phyloP scores from a whole-genome alignment of 2,113 vertebrate species.

The Recurvirostra avosetta region DNA sequence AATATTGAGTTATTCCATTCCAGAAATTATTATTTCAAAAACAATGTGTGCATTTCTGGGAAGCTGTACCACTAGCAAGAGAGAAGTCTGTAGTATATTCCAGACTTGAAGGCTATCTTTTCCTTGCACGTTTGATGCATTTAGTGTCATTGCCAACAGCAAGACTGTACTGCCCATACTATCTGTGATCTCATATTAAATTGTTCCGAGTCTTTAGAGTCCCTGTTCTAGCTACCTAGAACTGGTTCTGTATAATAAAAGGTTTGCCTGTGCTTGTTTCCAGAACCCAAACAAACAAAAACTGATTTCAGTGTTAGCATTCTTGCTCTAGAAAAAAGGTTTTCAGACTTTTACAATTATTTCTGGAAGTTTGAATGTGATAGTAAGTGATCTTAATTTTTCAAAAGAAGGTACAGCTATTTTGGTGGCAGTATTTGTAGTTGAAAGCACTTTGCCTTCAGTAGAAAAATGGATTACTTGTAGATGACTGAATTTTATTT shows the following conservation, averaged over 20 bases:
- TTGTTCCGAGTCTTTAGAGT: neutral
- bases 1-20: neutral
- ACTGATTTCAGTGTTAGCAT: neutral
- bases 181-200: neutral
- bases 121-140: neutral
- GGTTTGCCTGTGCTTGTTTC: neutral
- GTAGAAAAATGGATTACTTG: neutral
- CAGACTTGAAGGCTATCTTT: neutral
- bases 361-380: neutral
- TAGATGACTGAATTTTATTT: neutral
- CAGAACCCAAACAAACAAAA: neutral
- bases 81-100: neutral
- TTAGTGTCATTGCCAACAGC: neutral
- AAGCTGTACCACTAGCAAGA: neutral
- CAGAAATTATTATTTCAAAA: neutral
- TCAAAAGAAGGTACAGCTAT: neutral
- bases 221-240: neutral
- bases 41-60: accelerated
- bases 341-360: neutral
- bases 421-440: neutral
- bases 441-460: neutral
- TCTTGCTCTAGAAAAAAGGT: neutral
- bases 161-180: neutral
- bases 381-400: neutral
- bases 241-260: neutral